A percentile compares a stretch with the other conserved stretches of the same genome.
Evolutionary conservation across 2,113 vertebrate genomes (phyloP).

Genomic region (Oenanthe melanoleuca): DNA sequence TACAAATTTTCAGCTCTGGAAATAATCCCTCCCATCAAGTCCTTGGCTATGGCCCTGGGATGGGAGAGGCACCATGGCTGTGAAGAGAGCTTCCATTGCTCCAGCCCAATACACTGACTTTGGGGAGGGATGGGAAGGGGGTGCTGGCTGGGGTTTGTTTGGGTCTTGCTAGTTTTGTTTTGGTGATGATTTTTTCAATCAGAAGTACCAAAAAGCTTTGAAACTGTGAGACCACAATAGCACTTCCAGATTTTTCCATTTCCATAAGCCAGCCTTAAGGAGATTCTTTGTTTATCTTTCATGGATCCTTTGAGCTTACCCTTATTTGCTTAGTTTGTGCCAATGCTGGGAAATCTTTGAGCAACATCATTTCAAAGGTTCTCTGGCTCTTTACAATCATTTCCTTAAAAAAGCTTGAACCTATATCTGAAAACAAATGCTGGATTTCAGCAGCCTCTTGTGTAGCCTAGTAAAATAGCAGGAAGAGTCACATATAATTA

Average conservation of each 20-base stretch:
- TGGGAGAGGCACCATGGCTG: not conserved
- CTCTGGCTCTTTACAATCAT: not conserved
- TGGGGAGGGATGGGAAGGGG: rapidly evolving
- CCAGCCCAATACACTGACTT: too few species aligned
- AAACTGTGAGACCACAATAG: not conserved
- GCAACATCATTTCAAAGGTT: not conserved
- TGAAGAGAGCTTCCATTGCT: not conserved
- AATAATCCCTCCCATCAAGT: not conserved
- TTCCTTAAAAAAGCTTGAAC: not conserved
- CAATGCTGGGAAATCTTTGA: not conserved
- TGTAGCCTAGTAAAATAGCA: constrained; percentile 65
- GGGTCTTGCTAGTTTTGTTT: not conserved
- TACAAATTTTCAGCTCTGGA: not conserved
- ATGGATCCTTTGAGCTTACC: not conserved
- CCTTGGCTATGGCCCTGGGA: not conserved
- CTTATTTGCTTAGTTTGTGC: not conserved
- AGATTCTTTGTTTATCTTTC: not conserved
- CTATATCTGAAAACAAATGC: constrained; percentile 4
- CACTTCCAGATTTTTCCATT: not conserved
- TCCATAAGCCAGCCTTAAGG: not conserved
- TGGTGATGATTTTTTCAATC: not conserved
- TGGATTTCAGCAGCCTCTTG: constrained; percentile 70
- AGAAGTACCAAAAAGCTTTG: not conserved
- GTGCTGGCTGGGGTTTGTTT: not conserved
- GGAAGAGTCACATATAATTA: constrained; percentile 5